Evolutionary conservation across 2,113 vertebrate species (phyloP).

Genomic region (Myxocyprinus asiaticus): DNA sequence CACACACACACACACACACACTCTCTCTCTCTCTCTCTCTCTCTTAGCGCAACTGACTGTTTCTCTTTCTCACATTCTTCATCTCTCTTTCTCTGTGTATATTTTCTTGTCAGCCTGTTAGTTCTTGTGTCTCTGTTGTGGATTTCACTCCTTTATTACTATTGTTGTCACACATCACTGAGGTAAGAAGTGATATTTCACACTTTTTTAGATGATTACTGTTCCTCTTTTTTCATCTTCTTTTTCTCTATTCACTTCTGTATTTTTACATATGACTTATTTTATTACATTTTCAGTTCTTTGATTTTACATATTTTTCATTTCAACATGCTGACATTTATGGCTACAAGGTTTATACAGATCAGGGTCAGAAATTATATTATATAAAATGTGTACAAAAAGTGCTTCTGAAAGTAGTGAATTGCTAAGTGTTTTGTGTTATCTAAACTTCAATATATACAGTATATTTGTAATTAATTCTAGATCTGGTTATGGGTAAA

Average conservation of each 20-base stretch:
- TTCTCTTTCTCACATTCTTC: background rate
- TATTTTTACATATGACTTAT: background rate
- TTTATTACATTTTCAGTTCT: background rate
- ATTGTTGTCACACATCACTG: background rate
- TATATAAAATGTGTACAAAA: no score
- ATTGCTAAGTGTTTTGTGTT: no score
- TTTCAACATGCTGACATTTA: background rate
- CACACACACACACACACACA: no score
- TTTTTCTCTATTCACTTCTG: background rate
- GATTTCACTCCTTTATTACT: constrained; percentile 1
- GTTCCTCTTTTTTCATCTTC: background rate
- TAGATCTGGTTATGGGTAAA: no score
- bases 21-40: constrained; percentile 24
- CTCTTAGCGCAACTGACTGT: background rate
- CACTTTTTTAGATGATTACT: background rate
- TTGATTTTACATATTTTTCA: background rate
- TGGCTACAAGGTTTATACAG: no score
- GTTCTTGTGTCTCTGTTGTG: background rate
- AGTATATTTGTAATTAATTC: no score
- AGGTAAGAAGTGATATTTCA: constrained; percentile 6
- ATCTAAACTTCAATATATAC: no score
- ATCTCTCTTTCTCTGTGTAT: constrained; percentile 11
- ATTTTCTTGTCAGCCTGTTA: background rate
- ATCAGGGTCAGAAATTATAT: no score
- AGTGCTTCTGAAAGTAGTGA: no score